Evolutionary conservation across 1,140 invertebrate species (phyloP), one percentile per base, ranked within the genome.

Genomic region (Atopsyche davidsoni): DNA sequence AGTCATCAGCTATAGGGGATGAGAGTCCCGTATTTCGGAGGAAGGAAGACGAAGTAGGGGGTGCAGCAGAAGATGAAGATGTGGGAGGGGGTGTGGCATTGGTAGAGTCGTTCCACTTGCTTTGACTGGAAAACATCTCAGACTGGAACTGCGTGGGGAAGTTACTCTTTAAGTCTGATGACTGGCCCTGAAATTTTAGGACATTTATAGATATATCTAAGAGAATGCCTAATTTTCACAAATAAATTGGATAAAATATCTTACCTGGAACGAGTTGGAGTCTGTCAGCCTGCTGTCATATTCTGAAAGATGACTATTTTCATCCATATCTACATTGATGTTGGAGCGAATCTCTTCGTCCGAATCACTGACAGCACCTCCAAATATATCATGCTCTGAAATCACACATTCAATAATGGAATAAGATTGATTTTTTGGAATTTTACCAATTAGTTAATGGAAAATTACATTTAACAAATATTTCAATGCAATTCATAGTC

Each of bases 371-470:
- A 92, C 80, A 31, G 82, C 81, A 60, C 87, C 89, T 34, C 92
- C 91, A 73, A 94, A 95, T 64, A 93, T 89, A 59, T 93, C 88
- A 59, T 87, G 83, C 60, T 86, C 85, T 49, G 79, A 81, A 70
- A 65, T n/a, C n/a, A n/a, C n/a, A n/a, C n/a, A n/a, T n/a, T n/a
- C n/a, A n/a, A n/a, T n/a, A n/a, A n/a, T n/a, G n/a, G n/a, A n/a
- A n/a, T n/a, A n/a, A n/a, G n/a, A n/a, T n/a, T n/a, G n/a, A n/a
- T n/a, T n/a, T n/a, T n/a, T n/a, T n/a, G n/a, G n/a, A n/a, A n/a
- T n/a, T n/a, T n/a, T n/a, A n/a, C n/a, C n/a, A n/a, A n/a, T n/a
- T n/a, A n/a, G n/a, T n/a, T n/a, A n/a, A n/a, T n/a, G n/a, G n/a
- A n/a, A n/a, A n/a, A n/a, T n/a, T n/a, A n/a, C n/a, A n/a, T n/a